Conservation (phyloP, 2,113 vertebrate species). For the Speoplatyrhinus poulsoni region DNA sequence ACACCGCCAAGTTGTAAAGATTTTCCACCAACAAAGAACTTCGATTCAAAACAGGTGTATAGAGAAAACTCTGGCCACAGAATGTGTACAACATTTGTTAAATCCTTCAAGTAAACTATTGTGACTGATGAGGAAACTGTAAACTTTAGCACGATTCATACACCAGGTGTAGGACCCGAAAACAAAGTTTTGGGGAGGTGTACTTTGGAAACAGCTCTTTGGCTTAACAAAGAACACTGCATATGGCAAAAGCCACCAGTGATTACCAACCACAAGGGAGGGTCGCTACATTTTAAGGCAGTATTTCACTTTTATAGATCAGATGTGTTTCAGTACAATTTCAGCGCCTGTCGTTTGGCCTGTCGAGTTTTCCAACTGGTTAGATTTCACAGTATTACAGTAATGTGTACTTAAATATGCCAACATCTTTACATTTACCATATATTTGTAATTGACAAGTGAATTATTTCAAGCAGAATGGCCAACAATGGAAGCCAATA, state of each 20-base stretch:
- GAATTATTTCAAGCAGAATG: background rate
- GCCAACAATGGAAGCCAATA: constrained; percentile 9
- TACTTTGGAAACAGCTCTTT: constrained; percentile 44
- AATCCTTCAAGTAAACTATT: constrained; percentile 56
- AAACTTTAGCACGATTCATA: constrained; percentile 50
- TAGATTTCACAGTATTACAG: background rate
- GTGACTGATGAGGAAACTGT: constrained; percentile 60
- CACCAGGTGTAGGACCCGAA: constrained; percentile 54
- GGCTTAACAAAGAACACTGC: constrained; percentile 43
- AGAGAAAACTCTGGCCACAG: constrained; percentile 36
- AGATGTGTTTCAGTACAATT: constrained; percentile 17
- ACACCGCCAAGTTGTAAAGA: constrained; percentile 47
- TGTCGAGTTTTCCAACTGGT: constrained; percentile 8
- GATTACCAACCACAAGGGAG: constrained; percentile 53
- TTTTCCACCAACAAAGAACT: constrained; percentile 60
- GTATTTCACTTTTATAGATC: constrained; percentile 39
- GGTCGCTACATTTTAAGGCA: constrained; percentile 39
- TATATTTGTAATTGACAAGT: background rate
- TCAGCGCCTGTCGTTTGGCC: background rate
- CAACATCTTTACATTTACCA: background rate
- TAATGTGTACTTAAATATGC: constrained; percentile 4
- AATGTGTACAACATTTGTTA: constrained; percentile 55
- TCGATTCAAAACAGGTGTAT: constrained; percentile 65
- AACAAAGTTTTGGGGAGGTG: constrained; percentile 30
- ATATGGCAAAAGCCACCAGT: constrained; percentile 38